Conservation (phyloP, 2,797 vertebrate species). For the Chloroceryle inda region DNA sequence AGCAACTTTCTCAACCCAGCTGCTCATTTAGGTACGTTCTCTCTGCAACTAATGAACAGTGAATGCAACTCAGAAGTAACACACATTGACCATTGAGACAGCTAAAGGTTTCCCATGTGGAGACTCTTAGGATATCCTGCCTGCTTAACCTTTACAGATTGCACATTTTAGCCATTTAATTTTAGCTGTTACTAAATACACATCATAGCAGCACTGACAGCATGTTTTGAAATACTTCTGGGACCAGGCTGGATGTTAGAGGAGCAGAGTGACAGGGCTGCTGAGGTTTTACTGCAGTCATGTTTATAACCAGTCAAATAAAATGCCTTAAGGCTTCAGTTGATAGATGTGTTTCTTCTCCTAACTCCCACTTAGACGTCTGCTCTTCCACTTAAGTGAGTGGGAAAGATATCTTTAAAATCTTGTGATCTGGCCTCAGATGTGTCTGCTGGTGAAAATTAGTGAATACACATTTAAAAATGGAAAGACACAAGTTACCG, state of each 20-base stretch:
- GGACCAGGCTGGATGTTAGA: not conserved
- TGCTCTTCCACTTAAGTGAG: not conserved
- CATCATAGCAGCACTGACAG: not conserved
- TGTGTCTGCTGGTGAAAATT: not conserved
- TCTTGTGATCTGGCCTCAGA: not conserved
- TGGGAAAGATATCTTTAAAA: not conserved
- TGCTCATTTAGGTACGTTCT: conserved; percentile 90
- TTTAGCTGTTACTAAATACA: not conserved
- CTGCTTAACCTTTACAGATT: not conserved
- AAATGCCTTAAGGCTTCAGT: not conserved
- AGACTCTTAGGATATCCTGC: not conserved
- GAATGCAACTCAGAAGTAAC: not conserved
- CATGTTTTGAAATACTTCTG: not conserved
- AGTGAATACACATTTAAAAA: not conserved
- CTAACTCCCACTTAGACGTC: not conserved
- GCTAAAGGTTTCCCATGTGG: not conserved
- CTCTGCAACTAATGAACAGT: not conserved
- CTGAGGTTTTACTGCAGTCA: not conserved
- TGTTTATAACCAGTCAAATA: not conserved
- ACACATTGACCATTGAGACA: fast-evolving
- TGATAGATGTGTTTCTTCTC: not conserved
- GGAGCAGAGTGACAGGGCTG: not conserved
- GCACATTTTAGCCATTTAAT: not conserved
- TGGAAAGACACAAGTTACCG: not conserved
- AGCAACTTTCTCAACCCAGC: conserved; percentile 93